Base-by-base conservation (phyloP, 2,888 invertebrate species). In the Anaspis maculata region DNA sequence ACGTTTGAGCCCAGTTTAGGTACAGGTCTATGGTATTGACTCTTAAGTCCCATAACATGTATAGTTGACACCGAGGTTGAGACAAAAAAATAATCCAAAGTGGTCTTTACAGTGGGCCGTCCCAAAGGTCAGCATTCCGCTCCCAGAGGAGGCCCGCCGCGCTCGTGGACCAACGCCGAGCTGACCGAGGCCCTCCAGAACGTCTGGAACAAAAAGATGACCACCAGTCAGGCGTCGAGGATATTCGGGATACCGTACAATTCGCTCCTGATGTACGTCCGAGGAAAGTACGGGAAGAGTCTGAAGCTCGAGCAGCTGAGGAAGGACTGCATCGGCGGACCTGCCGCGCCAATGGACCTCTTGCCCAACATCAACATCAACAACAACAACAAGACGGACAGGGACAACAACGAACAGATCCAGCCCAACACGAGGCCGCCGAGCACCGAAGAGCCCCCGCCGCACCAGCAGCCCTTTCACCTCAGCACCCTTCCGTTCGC, bases 131-230 rank as follows among this genome's bases (percentile, higher is more conserved):
- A 90, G 58, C 90, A 90, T 68, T 87, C 87, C 53, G 89, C 90
- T 22, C 89, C 89, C 13, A 73, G 90, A 47, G 89, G 90, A 13
- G 90, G 90, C 7, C 90, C 90, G 7, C 90, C 90, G 1, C 73
- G 90, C 32, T 90, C 90, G 1, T 90, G 90, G 90, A 90, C 89
- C 41, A 90, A 90, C 67, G 86, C 86, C 21, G 90, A 90, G 57
- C 72, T 90, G 30, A 90, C 90, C 30, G 86, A 89, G 66, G 90
- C 90, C 2, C 73, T 90, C 31, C 88, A 88, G 57, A 88, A 89
- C 66, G 90, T 90, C n/a, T 90, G 90, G 90, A 89, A 89, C 67
- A 89, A 90, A 60, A 89, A 88, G 62, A 90, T 90, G 88, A 90
- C 90, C 42, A 90, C 90, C 25, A 88, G 88, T 56, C 88, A 90